Percentiles rank a stretch among this genome's conserved stretches.
phyloP scores from a whole-genome alignment of 2,797 vertebrate genomes.

The Ciconia nigra region DNA sequence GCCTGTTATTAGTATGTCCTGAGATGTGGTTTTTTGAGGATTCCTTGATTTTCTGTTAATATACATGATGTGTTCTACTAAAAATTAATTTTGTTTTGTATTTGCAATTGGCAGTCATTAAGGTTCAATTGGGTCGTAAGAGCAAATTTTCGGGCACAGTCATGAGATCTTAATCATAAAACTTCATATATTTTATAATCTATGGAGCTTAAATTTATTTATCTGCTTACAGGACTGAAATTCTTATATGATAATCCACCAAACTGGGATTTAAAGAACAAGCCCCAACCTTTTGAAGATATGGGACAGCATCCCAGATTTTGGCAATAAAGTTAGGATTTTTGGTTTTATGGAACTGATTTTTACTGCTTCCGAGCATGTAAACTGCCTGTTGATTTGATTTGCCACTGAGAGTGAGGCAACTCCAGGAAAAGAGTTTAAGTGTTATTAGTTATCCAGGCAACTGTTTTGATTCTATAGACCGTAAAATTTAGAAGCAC shows the following conservation, averaged over 20 bases:
- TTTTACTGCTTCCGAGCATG: not conserved
- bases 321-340: not conserved
- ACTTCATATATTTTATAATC: not conserved
- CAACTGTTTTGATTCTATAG: not conserved
- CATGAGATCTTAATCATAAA: not conserved
- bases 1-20: not conserved
- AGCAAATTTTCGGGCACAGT: not conserved
- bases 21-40: not conserved
- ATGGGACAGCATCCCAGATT: not conserved
- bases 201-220: not conserved
- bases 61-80: not conserved
- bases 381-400: not conserved
- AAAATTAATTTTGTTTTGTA: not conserved
- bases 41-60: not conserved
- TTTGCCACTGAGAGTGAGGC: not conserved
- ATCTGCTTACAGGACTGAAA: not conserved
- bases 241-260: not conserved
- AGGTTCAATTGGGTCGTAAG: not conserved
- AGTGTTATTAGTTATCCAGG: not conserved
- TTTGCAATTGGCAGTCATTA: not conserved
- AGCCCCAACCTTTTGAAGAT: not conserved
- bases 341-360: not conserved
- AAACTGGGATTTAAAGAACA: not conserved
- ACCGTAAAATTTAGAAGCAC: not conserved
- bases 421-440: not conserved